Conservation (phyloP, 2,797 vertebrate species). For the Lemur catta region DNA sequence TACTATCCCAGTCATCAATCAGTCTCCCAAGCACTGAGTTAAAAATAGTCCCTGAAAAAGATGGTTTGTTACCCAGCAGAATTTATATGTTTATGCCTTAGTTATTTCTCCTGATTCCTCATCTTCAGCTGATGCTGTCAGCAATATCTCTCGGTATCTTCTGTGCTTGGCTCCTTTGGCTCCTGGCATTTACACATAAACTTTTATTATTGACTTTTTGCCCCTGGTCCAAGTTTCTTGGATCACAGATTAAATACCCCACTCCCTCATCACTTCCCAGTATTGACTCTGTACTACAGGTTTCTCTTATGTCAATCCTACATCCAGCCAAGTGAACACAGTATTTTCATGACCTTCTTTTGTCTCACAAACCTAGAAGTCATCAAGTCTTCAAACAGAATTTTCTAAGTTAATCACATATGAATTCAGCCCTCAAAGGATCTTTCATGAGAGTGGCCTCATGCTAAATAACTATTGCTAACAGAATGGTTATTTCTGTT, state of each 20-base stretch:
- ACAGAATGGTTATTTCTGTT: background rate
- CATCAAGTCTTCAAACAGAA: background rate
- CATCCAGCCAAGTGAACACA: background rate
- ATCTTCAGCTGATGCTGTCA: background rate
- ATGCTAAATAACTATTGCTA: background rate
- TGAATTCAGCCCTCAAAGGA: background rate
- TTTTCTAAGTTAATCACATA: conserved; percentile 3
- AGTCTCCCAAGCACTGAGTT: background rate
- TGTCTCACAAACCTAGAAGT: background rate
- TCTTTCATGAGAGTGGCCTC: background rate
- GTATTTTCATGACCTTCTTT: conserved; percentile 8
- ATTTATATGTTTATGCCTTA: background rate
- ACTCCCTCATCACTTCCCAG: background rate
- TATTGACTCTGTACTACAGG: background rate
- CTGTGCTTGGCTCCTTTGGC: conserved; percentile 8
- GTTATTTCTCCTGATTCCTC: background rate
- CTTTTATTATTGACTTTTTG: conserved; percentile 40
- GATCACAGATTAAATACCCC: conserved; percentile 44
- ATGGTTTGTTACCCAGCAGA: background rate
- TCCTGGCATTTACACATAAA: conserved; percentile 48
- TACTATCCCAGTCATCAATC: background rate
- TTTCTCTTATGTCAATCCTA: background rate
- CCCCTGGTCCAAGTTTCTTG: background rate
- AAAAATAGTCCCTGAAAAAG: background rate
- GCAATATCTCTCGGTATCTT: background rate